Conservation (phyloP, 1,140 invertebrate genomes). For the Listronotus bonariensis region DNA sequence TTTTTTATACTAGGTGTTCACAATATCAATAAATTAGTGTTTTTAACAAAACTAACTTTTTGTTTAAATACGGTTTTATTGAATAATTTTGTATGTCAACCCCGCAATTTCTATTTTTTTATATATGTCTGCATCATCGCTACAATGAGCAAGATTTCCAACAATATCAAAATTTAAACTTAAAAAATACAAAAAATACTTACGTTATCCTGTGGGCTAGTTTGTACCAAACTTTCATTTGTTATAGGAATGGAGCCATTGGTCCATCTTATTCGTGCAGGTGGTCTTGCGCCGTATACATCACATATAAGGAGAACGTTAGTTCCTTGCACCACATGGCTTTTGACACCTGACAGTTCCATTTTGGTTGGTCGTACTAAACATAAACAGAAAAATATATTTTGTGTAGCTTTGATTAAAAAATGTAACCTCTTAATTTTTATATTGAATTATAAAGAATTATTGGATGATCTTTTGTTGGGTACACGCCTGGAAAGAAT, state of each 20-base stretch:
- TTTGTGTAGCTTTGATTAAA: too few relatives aligned
- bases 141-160: neutral
- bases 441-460: too few relatives aligned
- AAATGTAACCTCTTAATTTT: too few relatives aligned
- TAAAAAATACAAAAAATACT: slow-evolving; percentile 40
- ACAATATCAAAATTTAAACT: neutral
- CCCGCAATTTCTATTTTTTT: neutral
- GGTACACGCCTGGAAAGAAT: too few relatives aligned
- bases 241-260: slow-evolving; percentile 71
- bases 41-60: too few relatives aligned
- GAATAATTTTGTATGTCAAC: too few relatives aligned
- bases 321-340: slow-evolving; percentile 76
- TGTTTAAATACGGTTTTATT: too few relatives aligned
- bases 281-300: slow-evolving; percentile 76
- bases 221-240: slow-evolving; percentile 56
- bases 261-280: slow-evolving; percentile 83
- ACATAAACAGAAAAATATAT: slow-evolving; percentile 44
- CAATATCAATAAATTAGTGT: too few relatives aligned
- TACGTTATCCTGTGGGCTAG: slow-evolving; percentile 55
- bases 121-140: neutral
- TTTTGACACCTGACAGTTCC: slow-evolving; percentile 71
- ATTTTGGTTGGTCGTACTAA: slow-evolving; percentile 78
- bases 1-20: too few relatives aligned
- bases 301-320: slow-evolving; percentile 77
- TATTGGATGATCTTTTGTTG: too few relatives aligned